phyloP scores from a whole-genome alignment of 2,113 vertebrate genomes.

The Herpailurus yagouaroundi region DNA sequence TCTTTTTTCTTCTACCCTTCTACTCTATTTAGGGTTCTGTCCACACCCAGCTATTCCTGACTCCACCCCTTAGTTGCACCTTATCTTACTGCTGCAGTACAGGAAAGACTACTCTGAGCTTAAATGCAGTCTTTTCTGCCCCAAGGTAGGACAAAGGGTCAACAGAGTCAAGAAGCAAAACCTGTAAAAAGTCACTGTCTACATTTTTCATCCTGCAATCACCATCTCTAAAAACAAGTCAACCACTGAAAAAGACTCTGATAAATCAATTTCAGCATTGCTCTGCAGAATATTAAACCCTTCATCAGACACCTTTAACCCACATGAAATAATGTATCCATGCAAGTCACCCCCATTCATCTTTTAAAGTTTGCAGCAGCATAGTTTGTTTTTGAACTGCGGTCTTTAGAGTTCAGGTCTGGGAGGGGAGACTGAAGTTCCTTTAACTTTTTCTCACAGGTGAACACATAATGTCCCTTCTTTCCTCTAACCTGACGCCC shows the following conservation, averaged over 20 bases:
- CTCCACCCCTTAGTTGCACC: not conserved
- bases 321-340: not conserved
- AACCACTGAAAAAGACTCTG: not conserved
- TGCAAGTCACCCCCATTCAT: not conserved
- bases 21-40: not conserved
- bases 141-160: not conserved
- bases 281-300: not conserved
- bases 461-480: not conserved
- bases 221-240: not conserved
- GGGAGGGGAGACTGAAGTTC: not conserved
- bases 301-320: not conserved
- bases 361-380: not conserved
- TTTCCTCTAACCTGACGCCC: not conserved
- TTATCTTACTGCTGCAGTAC: not conserved
- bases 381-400: not conserved
- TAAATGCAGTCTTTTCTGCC: not conserved
- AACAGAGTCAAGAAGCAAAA: not conserved
- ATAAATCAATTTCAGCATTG: not conserved
- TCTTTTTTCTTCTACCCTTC: not conserved
- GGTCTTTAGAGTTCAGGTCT: not conserved
- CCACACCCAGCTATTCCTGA: slow-evolving; percentile 37
- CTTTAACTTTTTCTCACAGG: not conserved
- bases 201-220: not conserved
- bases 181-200: not conserved
- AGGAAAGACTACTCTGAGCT: not conserved